Base-by-base conservation (phyloP, 2,888 invertebrate genomes). In the Dasysyrphus tricinctus region DNA sequence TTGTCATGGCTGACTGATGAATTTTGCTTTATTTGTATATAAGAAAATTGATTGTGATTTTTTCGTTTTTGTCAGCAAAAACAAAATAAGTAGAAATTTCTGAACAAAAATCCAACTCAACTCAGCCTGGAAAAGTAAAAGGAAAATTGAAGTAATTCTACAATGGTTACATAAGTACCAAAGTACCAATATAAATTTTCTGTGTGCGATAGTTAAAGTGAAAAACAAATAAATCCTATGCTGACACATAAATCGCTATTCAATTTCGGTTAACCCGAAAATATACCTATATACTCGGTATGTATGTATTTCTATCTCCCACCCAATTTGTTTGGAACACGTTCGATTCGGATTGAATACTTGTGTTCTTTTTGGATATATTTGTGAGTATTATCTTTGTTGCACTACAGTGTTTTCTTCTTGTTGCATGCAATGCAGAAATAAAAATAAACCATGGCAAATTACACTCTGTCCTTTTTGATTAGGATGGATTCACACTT, bases 161-260 rank as follows among this genome's bases (percentile, higher is more conserved):
- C 24, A 24, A 29, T 14, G 51, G 51, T 74, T 75, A 75, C 81
- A 51, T 70, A 76, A 80, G 56, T 32, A 75, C 2, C 34, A 51
- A 57, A 51, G 65, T 51, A 59, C 67, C 39, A 42, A 74, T 51
- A 51, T 37, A 39, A 61, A 37, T 61, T 19, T n/a, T 51, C 39
- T 74, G 24, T 54, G 11, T 44, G 42, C 44, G 37, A 24, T 54
- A 65, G 51, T 67, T 51, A 49, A 51, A 59, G 49, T 24, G 37
- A 7, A 65, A 63, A 67, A 72, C 65, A 67, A 77, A 67, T 44
- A 67, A 76, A 76, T 59, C 69, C 16, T 32, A 54, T 29, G 49
- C 37, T 69, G 67, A 67, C 65, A 73, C 67, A 74, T 74, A 80
- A 78, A 72, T 67, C 65, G 63, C 65, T 47, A 65, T 72, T 49